phyloP scores from a whole-genome alignment of 2,888 invertebrate species.

The Phaedon cochleariae region DNA sequence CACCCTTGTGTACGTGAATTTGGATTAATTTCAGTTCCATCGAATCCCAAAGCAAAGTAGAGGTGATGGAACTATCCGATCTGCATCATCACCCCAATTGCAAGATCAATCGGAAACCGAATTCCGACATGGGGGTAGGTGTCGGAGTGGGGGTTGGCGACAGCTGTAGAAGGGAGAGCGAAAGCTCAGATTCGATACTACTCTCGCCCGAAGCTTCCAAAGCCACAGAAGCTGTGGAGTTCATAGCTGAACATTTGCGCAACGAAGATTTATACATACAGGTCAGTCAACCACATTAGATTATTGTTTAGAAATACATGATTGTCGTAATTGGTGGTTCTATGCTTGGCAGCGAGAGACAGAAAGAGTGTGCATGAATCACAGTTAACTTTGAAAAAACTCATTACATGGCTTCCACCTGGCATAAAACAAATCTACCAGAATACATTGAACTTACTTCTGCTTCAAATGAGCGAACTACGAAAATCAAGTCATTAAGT shows the following conservation, averaged over 20 bases:
- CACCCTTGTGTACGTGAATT: too few relatives aligned
- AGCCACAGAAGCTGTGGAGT: conserved; percentile 97
- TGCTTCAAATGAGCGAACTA: too few relatives aligned
- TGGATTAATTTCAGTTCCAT: conserved; percentile 66
- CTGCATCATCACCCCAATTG: conserved; percentile 96
- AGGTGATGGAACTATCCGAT: conserved; percentile 92
- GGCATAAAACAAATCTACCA: too few relatives aligned
- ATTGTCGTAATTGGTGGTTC: too few relatives aligned
- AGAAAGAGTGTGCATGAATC: too few relatives aligned
- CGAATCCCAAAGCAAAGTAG: conserved; percentile 86
- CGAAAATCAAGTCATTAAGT: too few relatives aligned
- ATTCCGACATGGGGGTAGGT: conserved; percentile 64
- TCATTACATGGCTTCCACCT: too few relatives aligned
- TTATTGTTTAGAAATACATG: too few relatives aligned
- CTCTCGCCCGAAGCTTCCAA: conserved; percentile 93
- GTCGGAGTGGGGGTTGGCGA: conserved; percentile 67
- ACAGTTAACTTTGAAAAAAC: too few relatives aligned
- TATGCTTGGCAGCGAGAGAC: too few relatives aligned
- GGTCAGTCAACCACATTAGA: conserved; percentile 74
- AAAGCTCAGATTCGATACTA: conserved; percentile 89
- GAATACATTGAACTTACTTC: too few relatives aligned
- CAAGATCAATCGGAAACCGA: conserved; percentile 87
- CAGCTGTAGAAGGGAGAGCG: conserved; percentile 83
- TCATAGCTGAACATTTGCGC: conserved; percentile 96
- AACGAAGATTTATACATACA: conserved; percentile 99